A percentile compares a stretch with the other conserved stretches of the same genome.
These are phyloP conservation scores for Murina feae DNA, from an alignment of 2,113 vertebrate species.

Conservation along the genomic window DNA sequence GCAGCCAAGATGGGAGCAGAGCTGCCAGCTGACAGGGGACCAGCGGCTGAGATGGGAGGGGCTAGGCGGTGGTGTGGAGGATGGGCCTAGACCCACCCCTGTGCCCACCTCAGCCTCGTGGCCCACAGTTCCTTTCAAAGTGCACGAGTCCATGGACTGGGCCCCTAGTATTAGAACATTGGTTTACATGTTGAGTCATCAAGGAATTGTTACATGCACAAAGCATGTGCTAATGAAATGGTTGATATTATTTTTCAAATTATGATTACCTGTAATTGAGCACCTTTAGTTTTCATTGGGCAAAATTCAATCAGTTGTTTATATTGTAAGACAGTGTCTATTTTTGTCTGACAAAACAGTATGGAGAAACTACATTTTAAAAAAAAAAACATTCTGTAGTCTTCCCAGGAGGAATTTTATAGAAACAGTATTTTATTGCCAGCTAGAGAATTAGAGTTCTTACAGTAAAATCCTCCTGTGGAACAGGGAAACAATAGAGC, in stretches of 20 bases:
- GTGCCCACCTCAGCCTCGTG: too few species aligned
- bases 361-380: neutral
- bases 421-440: neutral
- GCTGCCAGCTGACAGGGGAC: too few species aligned
- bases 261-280: neutral
- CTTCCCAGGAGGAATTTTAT: neutral
- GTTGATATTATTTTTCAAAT: neutral
- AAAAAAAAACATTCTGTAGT: neutral
- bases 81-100: too few species aligned
- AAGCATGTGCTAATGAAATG: neutral
- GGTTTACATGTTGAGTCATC: neutral
- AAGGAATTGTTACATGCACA: neutral
- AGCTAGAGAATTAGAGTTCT: neutral
- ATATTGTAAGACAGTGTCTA: neutral
- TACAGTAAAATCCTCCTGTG: neutral
- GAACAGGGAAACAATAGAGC: neutral
- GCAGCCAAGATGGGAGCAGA: too few species aligned
- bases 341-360: neutral
- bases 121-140: too few species aligned
- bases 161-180: neutral
- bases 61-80: too few species aligned
- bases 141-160: too few species aligned
- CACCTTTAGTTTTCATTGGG: conserved; percentile 13
- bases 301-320: neutral
- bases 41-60: too few species aligned